Base-by-base conservation (phyloP, 2,888 invertebrate species). In the Melolontha melolontha region DNA sequence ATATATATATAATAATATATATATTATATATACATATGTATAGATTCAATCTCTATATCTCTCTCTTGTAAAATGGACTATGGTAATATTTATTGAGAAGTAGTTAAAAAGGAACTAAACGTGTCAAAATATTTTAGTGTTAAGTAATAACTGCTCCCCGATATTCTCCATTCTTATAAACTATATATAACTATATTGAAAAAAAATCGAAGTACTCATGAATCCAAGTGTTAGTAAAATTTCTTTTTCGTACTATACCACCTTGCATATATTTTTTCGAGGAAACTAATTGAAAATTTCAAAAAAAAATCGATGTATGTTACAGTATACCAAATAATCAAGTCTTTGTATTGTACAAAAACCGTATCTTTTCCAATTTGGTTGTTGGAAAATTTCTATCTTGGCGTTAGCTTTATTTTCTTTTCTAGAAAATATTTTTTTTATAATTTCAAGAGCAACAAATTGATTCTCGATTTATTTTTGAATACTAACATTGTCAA, bases 251-350 rank as follows among this genome's bases (percentile, higher is more conserved):
- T 34, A 34, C 34, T 34, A 34, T 10, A 34, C 10, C 49, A 49
- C 22, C 42, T 14, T 12, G 57, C 52, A 47, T 47, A 34, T 66
- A 39, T 50, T 57, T 29, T 62, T 49, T 62, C 16, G 27, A 16
- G 16, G 47, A 22, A 62, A 39, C 4, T 39, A 12, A 12, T 54
- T 16, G 8, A 39, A 57, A n/a, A 57, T 41, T 57, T 42, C n/a
- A 64, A 34, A 16, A 64, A 64, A 62, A 62, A 64, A 64, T 51
- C 39, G 29, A 72, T 74, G 72, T 77, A 74, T 77, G 74, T 75
- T 74, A 74, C 76, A 77, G 73, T 76, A 77, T 77, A 78, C 78
- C 78, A 79, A 79, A 70, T 70, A 75, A 70, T 78, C 47, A 57
- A 77, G 76, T 77, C 75, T 76, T 74, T 68, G 71, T 72, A 74